Evolutionary conservation across 1,140 invertebrate species (phyloP), one percentile per base, ranked within the genome.

Genomic region (Tetramorium alpestre): DNA sequence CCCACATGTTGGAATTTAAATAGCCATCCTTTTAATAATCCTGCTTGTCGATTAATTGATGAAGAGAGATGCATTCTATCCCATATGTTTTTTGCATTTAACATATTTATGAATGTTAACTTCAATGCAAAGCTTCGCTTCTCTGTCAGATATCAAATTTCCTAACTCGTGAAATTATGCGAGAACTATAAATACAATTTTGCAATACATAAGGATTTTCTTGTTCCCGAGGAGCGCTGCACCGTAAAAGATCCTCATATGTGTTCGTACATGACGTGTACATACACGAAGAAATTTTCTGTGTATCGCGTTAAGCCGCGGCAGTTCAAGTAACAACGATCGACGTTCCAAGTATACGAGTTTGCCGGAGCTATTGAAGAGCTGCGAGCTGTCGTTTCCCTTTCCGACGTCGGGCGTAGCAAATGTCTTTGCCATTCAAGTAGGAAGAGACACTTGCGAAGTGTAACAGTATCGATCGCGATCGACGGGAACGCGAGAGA

Each of bases 1-100:
- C 73, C 82, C 60, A 85, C 82, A 44, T 73, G 73, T 41, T 78
- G 58, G 82, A 64, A 78, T 78, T 85, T 85, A 85, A 85, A 85
- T 85, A 85, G 75, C 73, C 4, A 60, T 73, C 69, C 82, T 78
- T 85, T 85, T 85, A 85, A 85, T 65, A 76, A 78, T 77, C 47
- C 16, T 22, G 41, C 69, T 38, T 84, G 80, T 84, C 54, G 69
- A 84, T 84, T 84, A 56, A 84, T 49, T 84, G 54, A 75, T 22
- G 69, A 60, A 49, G 78, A 58, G n/a, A 25, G 33, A 81, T 54
- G 60, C 51, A 41, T 47, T 82, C 25, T 58, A 44, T 60, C 64
- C 7, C 41, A 13, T 47, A 13, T 44, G n/a, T 51, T 51, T 67
- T 44, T 56, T 44, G 33, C 38, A 44, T n/a, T 70, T 44, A 8